Conservation (phyloP, 2,888 invertebrate species). For the Eremobia ochroleuca region DNA sequence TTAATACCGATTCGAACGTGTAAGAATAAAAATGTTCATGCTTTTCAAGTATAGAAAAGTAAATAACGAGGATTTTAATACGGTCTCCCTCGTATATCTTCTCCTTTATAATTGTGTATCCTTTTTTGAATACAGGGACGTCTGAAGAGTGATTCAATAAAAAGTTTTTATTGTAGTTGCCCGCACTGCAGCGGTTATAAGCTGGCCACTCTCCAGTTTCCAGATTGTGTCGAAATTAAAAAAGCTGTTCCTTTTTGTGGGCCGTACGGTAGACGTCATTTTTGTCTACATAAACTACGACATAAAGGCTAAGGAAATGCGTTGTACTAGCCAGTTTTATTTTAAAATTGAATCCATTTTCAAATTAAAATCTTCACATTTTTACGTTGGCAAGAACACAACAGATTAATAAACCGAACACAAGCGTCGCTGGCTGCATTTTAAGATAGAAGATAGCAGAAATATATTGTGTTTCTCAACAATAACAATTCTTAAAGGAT, state of each 20-base stretch:
- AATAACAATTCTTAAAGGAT: constrained; percentile 71
- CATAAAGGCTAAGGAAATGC: constrained; percentile 11
- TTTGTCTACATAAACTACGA: constrained; percentile 30
- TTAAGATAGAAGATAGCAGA: constrained; percentile 64
- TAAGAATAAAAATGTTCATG: constrained; percentile 59
- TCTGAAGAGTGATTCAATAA: constrained; percentile 62
- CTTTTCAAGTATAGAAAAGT: constrained; percentile 61
- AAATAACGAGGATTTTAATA: constrained; percentile 64
- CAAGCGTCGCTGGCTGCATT: constrained; percentile 46
- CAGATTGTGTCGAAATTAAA: constrained; percentile 86
- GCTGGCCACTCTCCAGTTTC: constrained; percentile 86
- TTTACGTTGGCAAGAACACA: constrained; percentile 63
- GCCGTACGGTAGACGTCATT: constrained; percentile 45
- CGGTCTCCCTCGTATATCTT: constrained; percentile 55
- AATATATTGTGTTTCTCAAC: constrained; percentile 64
- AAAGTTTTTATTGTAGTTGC: constrained; percentile 65
- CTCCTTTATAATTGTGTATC: constrained; percentile 45
- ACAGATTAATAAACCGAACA: constrained; percentile 63
- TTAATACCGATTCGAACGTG: constrained; percentile 65
- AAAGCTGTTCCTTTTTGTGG: constrained; percentile 70
- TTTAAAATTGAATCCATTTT: constrained; percentile 42
- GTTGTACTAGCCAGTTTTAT: constrained; percentile 6
- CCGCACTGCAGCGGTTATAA: constrained; percentile 84
- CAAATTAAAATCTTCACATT: constrained; percentile 62
- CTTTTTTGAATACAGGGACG: constrained; percentile 57